A percentile compares a stretch with the other conserved stretches of the same genome.
Conservation (phyloP, 2,888 invertebrate genomes). For the Ennomos quercinarius region DNA sequence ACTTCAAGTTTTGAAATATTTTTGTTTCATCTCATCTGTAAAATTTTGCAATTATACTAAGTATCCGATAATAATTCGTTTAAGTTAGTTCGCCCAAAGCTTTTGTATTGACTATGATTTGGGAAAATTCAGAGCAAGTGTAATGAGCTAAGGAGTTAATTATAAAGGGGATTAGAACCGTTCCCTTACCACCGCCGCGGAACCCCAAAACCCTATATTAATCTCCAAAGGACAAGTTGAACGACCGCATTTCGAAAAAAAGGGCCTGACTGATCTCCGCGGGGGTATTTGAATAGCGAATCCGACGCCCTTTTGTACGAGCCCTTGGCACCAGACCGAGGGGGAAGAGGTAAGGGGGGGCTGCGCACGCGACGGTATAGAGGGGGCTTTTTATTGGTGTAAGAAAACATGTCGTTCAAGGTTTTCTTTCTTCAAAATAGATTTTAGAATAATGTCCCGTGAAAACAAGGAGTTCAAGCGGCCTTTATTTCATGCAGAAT, state of each 20-base stretch:
- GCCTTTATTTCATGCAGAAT: too few relatives aligned
- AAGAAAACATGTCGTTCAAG: neutral
- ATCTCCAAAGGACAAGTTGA: conserved; percentile 62
- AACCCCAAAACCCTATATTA: conserved; percentile 44
- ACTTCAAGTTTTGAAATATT: too few relatives aligned
- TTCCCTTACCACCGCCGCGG: conserved; percentile 2
- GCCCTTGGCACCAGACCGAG: conserved; percentile 27
- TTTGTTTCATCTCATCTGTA: too few relatives aligned
- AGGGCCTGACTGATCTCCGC: conserved; percentile 31
- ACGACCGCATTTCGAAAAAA: conserved; percentile 56
- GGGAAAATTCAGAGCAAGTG: too few relatives aligned
- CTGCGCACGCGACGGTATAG: conserved; percentile 33
- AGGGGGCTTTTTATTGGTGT: conserved; percentile 6
- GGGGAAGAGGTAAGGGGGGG: conserved; percentile 7
- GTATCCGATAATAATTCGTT: too few relatives aligned
- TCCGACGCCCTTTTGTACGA: conserved; percentile 30
- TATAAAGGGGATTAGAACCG: neutral
- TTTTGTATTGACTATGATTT: too few relatives aligned
- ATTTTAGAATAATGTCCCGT: too few relatives aligned
- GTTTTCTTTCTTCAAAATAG: too few relatives aligned
- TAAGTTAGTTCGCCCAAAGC: too few relatives aligned
- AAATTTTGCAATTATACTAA: too few relatives aligned
- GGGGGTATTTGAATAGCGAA: conserved; percentile 48
- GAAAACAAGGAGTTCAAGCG: neutral
- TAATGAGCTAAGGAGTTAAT: too few relatives aligned